Percentiles rank a stretch among this genome's conserved stretches.
phyloP scores from a whole-genome alignment of 2,797 vertebrate species.

The Syndactyla subalaris region DNA sequence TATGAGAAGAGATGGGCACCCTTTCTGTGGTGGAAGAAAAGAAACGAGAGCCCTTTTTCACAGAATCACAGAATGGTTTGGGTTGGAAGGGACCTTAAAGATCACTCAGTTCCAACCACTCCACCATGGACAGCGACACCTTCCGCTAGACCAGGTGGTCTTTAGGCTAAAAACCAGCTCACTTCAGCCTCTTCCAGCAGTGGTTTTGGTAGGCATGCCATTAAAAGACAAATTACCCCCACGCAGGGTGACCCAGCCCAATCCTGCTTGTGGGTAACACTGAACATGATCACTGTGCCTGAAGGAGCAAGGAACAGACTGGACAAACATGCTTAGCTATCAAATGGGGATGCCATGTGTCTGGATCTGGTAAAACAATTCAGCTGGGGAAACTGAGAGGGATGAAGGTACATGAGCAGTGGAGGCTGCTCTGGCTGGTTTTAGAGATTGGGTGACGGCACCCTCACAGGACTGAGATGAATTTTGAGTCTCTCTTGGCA shows the following conservation, averaged over 20 bases:
- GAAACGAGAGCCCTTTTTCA: accelerated
- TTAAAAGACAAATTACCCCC: background rate
- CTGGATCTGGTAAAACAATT: background rate
- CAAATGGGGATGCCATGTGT: background rate
- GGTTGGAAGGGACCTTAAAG: background rate
- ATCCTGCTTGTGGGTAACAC: background rate
- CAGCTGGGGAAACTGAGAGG: background rate
- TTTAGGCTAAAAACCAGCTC: background rate
- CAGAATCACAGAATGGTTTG: background rate
- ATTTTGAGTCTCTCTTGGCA: background rate
- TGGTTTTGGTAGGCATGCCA: background rate
- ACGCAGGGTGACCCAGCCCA: background rate
- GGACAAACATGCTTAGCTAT: background rate
- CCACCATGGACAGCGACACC: background rate
- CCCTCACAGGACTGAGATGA: background rate
- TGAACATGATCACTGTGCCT: accelerated
- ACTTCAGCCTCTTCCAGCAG: background rate
- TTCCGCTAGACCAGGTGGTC: background rate
- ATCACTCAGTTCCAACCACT: background rate
- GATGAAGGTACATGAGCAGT: background rate
- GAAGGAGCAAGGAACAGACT: accelerated
- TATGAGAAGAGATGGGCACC: background rate
- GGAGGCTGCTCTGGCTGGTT: background rate
- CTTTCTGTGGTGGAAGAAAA: background rate
- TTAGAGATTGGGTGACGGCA: background rate